Evolutionary conservation across 2,888 invertebrate species (phyloP).

Genomic region (Bhutanitis thaidina): DNA sequence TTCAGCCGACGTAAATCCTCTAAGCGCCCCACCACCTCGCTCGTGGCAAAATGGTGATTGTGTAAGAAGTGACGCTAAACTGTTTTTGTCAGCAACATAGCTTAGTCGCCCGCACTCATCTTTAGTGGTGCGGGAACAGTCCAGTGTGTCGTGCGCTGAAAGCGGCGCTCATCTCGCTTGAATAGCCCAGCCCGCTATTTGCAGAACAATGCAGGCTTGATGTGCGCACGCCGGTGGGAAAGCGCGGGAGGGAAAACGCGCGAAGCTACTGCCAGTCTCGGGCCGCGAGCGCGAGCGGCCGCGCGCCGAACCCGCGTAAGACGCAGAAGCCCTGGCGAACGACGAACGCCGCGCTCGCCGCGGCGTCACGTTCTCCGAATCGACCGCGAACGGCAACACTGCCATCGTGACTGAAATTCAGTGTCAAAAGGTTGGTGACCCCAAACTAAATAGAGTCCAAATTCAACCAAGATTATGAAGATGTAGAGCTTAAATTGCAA

Average conservation of each 20-base stretch:
- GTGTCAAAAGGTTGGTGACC: conserved; percentile 78
- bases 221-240: conserved; percentile 68
- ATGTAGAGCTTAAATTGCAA: conserved; percentile 36
- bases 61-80: conserved; percentile 41
- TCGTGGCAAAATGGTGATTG: conserved; percentile 30
- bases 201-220: conserved; percentile 76
- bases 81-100: conserved; percentile 38
- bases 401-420: conserved; percentile 70
- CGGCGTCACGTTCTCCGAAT: conserved; percentile 76
- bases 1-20: background rate
- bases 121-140: conserved; percentile 42
- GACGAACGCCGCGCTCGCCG: conserved; percentile 69
- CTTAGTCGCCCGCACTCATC: conserved; percentile 39
- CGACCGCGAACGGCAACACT: conserved; percentile 65
- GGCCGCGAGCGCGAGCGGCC: conserved; percentile 69
- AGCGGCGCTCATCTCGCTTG: conserved; percentile 46
- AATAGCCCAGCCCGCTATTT: conserved; percentile 67
- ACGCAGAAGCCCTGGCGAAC: conserved; percentile 73
- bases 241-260: conserved; percentile 68
- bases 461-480: conserved; percentile 44
- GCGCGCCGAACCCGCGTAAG: conserved; percentile 62
- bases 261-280: conserved; percentile 68
- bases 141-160: conserved; percentile 47
- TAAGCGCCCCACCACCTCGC: conserved; percentile 9
- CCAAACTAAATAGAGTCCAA: conserved; percentile 46